Evolutionary conservation across 2,888 invertebrate genomes (phyloP).

Genomic region (Chorisops tibialis): DNA sequence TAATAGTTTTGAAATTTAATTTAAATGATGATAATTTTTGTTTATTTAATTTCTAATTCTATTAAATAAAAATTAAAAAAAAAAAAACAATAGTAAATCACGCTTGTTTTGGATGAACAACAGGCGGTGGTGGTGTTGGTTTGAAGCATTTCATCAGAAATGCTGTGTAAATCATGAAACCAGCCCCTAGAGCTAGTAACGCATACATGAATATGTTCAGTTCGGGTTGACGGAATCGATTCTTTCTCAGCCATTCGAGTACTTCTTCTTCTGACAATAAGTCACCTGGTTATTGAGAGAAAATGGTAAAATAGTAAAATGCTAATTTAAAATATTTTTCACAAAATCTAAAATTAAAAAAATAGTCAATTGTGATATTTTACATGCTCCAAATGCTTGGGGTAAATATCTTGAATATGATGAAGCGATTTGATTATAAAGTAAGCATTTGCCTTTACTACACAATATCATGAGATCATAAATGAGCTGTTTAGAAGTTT

Average conservation of each 20-base stretch:
- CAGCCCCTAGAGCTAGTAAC: slow-evolving; percentile 77
- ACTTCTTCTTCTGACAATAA: slow-evolving; percentile 80
- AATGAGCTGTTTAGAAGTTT: no score
- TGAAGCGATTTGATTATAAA: no score
- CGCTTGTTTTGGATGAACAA: slow-evolving; percentile 51
- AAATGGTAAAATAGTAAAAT: no score
- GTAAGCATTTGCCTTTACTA: no score
- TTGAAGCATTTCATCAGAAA: slow-evolving; percentile 89
- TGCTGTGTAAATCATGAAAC: slow-evolving; percentile 85
- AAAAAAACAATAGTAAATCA: slow-evolving; percentile 38
- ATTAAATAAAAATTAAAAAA: background rate
- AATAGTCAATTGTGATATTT: no score
- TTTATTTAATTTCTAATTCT: background rate
- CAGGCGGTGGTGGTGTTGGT: slow-evolving; percentile 62
- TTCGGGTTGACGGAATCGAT: slow-evolving; percentile 88
- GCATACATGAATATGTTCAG: slow-evolving; percentile 93
- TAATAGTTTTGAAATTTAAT: no score
- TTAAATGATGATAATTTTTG: background rate
- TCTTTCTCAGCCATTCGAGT: slow-evolving; percentile 88
- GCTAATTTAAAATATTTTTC: no score
- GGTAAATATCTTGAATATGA: no score
- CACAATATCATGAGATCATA: no score
- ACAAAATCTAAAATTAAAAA: no score
- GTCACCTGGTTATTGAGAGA: slow-evolving; percentile 60
- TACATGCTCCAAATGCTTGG: no score